Conservation (phyloP, 2,888 invertebrate genomes). For the Dynastes maya region DNA sequence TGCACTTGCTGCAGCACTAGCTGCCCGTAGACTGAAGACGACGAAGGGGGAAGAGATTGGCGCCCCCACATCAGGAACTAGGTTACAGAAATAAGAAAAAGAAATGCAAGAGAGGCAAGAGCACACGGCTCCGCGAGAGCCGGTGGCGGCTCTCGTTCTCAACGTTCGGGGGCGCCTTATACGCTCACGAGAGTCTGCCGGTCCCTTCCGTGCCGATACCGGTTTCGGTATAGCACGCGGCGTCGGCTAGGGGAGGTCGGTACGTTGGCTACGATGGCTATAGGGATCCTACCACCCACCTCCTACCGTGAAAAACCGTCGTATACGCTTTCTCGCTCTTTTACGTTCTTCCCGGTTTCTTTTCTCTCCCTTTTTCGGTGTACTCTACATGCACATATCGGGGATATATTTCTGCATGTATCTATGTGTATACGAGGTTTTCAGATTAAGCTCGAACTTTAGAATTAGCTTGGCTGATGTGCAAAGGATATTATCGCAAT, state of each 20-base stretch:
- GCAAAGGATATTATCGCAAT: too few species aligned
- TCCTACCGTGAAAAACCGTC: background rate
- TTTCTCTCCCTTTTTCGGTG: constrained; percentile 17
- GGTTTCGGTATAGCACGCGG: background rate
- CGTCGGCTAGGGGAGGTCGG: background rate
- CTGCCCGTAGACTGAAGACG: constrained; percentile 68
- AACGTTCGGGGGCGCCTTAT: too few species aligned
- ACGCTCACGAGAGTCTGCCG: background rate
- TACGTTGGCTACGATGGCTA: background rate
- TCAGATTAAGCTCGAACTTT: background rate
- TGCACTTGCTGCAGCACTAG: constrained; percentile 67
- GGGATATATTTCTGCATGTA: background rate
- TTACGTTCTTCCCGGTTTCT: background rate
- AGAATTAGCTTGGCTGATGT: too few species aligned
- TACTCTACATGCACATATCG: constrained; percentile 19
- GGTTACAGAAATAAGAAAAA: constrained; percentile 71
- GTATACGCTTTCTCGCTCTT: too few species aligned
- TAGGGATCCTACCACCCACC: background rate
- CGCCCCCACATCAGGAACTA: constrained; percentile 66
- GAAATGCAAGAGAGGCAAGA: constrained; percentile 56
- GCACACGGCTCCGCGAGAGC: constrained; percentile 35
- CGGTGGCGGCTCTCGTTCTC: constrained; percentile 1
- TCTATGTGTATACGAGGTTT: background rate
- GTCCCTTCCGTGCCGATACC: background rate
- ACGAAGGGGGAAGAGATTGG: constrained; percentile 60